Conservation (phyloP, 2,113 vertebrate genomes). For the Hiodon tergisus region DNA sequence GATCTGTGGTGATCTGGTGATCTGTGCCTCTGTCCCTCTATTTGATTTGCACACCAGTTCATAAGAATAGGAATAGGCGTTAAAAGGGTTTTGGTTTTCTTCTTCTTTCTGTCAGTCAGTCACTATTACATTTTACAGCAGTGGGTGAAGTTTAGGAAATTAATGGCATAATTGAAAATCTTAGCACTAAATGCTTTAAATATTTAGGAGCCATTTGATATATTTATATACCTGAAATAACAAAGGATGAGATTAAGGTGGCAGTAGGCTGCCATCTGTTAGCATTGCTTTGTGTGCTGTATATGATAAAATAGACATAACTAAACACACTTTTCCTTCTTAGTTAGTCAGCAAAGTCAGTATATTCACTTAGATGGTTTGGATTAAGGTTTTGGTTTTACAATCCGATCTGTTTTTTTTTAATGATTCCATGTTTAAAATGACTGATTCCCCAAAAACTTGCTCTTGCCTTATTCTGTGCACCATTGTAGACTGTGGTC, state of each 20-base stretch:
- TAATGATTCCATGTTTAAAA: neutral
- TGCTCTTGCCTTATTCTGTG: neutral
- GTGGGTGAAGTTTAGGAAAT: neutral
- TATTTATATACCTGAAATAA: neutral
- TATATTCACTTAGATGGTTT: neutral
- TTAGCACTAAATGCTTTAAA: neutral
- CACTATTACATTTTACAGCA: neutral
- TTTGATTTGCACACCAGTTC: no score
- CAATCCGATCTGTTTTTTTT: neutral
- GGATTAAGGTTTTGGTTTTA: neutral
- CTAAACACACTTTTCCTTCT: neutral
- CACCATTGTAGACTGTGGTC: neutral
- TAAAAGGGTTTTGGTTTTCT: no score
- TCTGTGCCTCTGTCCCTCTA: no score
- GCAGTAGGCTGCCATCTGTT: conserved; percentile 28
- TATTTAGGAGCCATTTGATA: neutral
- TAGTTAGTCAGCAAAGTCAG: neutral
- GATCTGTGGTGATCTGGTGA: no score
- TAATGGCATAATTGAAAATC: neutral
- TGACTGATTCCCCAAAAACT: neutral
- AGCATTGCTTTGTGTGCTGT: conserved; percentile 25
- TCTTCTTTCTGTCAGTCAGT: no score
- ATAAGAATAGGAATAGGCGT: no score
- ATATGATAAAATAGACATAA: conserved; percentile 21
- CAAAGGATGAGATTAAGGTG: neutral